These are phyloP conservation scores for Stomatorhinus ivindoensis DNA, from an alignment of 2,113 vertebrate genomes.

Conservation along the genomic window DNA sequence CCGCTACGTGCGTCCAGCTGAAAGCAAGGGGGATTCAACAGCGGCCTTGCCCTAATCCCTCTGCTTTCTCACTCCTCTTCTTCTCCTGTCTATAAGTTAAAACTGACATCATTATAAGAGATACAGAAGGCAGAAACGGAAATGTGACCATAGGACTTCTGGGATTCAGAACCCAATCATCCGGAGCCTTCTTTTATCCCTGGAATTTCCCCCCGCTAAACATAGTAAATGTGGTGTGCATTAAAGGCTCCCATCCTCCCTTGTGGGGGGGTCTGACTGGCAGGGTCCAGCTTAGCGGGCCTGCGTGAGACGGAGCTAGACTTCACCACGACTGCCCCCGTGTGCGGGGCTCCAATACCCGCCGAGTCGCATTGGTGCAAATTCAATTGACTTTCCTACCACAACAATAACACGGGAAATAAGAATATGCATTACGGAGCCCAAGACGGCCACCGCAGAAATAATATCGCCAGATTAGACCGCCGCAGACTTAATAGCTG, in stretches of 20 bases:
- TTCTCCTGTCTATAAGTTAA: constrained; percentile 19
- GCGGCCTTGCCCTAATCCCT: constrained; percentile 5
- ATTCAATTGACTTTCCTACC: constrained; percentile 9
- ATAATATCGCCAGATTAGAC: constrained; percentile 5
- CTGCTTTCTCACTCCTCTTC: neutral
- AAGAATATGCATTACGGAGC: neutral
- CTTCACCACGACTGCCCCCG: constrained; percentile 22
- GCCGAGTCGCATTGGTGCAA: neutral
- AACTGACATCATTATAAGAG: constrained; percentile 32
- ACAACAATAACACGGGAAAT: neutral
- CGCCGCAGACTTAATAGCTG: neutral
- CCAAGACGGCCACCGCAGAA: neutral
- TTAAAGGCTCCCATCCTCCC: constrained; percentile 27
- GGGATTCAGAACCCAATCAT: constrained; percentile 29
- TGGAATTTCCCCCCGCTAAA: constrained; percentile 30
- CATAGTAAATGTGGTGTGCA: constrained; percentile 28
- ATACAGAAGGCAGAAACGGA: constrained; percentile 1
- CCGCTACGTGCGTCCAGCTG: neutral
- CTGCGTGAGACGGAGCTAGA: constrained; percentile 1
- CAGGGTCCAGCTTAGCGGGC: constrained; percentile 11
- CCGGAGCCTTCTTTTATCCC: constrained; percentile 35
- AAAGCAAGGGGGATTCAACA: constrained; percentile 8
- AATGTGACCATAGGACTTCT: constrained; percentile 19
- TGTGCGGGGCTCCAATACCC: constrained; percentile 5
- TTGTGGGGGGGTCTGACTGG: constrained; percentile 11